phyloP scores from a whole-genome alignment of 2,888 invertebrate genomes.

The Loripinus fragilis region DNA sequence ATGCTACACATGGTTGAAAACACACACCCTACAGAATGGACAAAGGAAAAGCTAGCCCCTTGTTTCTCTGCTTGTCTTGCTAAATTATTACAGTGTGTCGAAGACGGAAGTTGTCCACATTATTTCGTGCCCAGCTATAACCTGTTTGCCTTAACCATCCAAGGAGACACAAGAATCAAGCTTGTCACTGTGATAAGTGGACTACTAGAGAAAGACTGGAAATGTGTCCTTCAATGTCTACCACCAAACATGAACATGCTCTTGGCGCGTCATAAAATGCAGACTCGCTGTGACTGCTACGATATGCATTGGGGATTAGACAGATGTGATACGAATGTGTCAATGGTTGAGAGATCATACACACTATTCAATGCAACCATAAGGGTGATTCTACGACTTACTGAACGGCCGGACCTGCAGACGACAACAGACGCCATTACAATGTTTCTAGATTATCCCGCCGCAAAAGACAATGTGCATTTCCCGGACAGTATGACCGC shows the following conservation, averaged over 20 bases:
- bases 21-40: constrained; percentile 57
- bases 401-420: constrained; percentile 51
- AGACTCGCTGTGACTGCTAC: constrained; percentile 47
- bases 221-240: constrained; percentile 52
- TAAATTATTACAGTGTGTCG: constrained; percentile 50
- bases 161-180: constrained; percentile 52
- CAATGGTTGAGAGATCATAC: constrained; percentile 53
- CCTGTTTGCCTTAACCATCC: constrained; percentile 46
- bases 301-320: constrained; percentile 59
- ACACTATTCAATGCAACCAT: constrained; percentile 54
- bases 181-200: constrained; percentile 33
- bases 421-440: constrained; percentile 52
- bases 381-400: constrained; percentile 50
- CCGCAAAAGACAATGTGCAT: constrained; percentile 51
- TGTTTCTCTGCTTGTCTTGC: constrained; percentile 51
- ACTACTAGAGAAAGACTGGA: constrained; percentile 54
- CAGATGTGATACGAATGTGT: constrained; percentile 45
- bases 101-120: constrained; percentile 53
- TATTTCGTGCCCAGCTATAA: constrained; percentile 58
- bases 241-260: constrained; percentile 57
- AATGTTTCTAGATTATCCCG: constrained; percentile 54
- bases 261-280: constrained; percentile 41
- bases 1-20: constrained; percentile 60
- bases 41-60: constrained; percentile 44
- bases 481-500: constrained; percentile 54